A percentile compares a stretch with the other conserved stretches of the same genome.
Evolutionary conservation across 2,113 vertebrate genomes (phyloP).

Genomic region (Gopherus flavomarginatus): DNA sequence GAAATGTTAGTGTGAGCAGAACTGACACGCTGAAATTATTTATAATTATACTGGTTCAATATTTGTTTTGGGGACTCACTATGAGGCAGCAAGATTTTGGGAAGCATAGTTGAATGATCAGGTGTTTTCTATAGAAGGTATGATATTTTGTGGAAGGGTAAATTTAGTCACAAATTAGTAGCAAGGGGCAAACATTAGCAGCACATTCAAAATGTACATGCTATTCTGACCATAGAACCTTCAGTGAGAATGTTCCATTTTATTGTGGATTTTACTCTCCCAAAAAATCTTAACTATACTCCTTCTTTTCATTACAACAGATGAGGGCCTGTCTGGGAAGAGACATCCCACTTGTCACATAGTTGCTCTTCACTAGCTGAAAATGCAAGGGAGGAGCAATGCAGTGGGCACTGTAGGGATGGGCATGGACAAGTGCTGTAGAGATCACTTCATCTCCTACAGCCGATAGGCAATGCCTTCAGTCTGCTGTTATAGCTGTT

Average conservation of each 20-base stretch:
- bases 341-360: fast-evolving
- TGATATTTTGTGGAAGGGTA: background rate
- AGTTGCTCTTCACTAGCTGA: background rate
- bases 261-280: background rate
- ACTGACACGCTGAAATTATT: background rate
- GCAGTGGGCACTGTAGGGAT: background rate
- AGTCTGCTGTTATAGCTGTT: background rate
- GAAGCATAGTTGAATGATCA: background rate
- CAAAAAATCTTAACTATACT: background rate
- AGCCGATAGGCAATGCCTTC: background rate
- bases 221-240: background rate
- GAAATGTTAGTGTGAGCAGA: background rate
- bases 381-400: background rate
- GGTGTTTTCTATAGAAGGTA: background rate
- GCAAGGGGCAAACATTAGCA: background rate
- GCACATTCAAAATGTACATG: background rate
- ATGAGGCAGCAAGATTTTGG: background rate
- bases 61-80: background rate
- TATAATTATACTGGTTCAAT: background rate
- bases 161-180: background rate
- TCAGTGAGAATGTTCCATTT: background rate
- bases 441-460: background rate
- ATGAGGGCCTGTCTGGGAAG: background rate
- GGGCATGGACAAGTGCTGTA: too few species aligned
- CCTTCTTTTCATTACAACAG: background rate